Percentiles rank a stretch among this genome's conserved stretches.
phyloP scores from a whole-genome alignment of 92 coral and sea anemone genomes.

The Umimayanthus kanabou region DNA sequence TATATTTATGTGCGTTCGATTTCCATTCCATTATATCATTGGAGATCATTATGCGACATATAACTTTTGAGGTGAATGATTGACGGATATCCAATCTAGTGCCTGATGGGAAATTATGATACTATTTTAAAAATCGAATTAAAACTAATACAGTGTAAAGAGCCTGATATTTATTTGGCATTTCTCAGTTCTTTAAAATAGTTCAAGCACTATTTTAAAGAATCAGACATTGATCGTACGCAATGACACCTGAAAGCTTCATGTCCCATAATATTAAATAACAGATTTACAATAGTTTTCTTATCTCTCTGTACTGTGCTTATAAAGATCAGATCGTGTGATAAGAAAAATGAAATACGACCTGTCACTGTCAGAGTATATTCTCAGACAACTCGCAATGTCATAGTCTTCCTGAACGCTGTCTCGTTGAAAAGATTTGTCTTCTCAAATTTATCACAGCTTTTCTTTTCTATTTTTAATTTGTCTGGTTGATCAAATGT shows the following conservation, averaged over 20 bases:
- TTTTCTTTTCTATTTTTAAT: not conserved
- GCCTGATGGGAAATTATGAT: not conserved
- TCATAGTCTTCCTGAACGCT: not conserved
- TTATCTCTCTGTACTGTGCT: not conserved
- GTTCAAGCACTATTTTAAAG: not conserved
- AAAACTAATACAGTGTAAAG: too few relatives aligned
- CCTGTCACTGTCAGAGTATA: not conserved
- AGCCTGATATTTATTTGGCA: not conserved
- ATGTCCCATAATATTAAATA: not conserved
- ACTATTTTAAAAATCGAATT: too few relatives aligned
- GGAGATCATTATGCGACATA: too few relatives aligned
- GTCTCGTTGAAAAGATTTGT: not conserved
- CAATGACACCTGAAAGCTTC: not conserved
- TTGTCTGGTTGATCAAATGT: constrained; percentile 2
- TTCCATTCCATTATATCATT: not conserved
- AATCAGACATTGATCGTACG: not conserved
- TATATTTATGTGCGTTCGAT: not conserved
- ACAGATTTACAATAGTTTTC: not conserved
- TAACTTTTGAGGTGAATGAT: not conserved
- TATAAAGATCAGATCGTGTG: not conserved
- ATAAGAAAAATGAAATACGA: constrained; percentile 12
- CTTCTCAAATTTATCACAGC: not conserved
- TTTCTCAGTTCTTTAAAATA: not conserved
- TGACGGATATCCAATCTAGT: too few relatives aligned
- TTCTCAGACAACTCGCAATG: not conserved